These are phyloP conservation scores for Solen grandis DNA, from an alignment of 1,140 invertebrate species.

Conservation along the genomic window DNA sequence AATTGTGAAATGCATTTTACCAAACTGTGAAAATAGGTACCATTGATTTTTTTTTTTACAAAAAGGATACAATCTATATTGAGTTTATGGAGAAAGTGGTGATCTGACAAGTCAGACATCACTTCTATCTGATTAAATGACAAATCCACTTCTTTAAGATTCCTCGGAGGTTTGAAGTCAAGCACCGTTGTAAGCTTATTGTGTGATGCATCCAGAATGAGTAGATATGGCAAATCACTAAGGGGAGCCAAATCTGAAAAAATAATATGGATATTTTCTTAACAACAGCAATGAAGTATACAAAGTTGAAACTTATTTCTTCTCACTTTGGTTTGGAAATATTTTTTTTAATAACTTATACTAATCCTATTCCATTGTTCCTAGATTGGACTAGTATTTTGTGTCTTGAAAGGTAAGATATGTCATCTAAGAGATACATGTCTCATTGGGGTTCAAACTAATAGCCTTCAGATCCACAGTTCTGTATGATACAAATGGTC, in stretches of 20 bases:
- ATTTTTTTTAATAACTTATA: not conserved
- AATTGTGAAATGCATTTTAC: no score
- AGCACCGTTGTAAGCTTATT: constrained; percentile 76
- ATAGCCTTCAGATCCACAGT: no score
- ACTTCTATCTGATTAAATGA: constrained; percentile 77
- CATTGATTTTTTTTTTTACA: no score
- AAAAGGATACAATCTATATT: constrained; percentile 79
- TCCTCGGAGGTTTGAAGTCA: constrained; percentile 77
- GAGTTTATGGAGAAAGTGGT: constrained; percentile 75
- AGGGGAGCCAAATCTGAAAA: constrained; percentile 77
- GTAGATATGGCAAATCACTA: constrained; percentile 72
- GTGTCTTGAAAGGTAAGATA: not conserved
- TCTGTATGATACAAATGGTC: no score
- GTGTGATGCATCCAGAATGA: constrained; percentile 79
- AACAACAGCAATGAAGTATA: no score
- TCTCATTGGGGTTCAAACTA: no score
- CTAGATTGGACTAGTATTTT: no score
- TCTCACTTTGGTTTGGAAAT: not conserved
- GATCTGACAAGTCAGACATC: constrained; percentile 77
- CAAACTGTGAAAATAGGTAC: no score
- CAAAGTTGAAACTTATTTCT: not conserved
- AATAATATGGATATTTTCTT: constrained; percentile 2
- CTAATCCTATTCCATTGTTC: no score
- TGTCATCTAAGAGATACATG: no score
- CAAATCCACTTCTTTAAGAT: constrained; percentile 77